Conservation (phyloP, 2,113 vertebrate species). For the Megaceryle maxima region DNA sequence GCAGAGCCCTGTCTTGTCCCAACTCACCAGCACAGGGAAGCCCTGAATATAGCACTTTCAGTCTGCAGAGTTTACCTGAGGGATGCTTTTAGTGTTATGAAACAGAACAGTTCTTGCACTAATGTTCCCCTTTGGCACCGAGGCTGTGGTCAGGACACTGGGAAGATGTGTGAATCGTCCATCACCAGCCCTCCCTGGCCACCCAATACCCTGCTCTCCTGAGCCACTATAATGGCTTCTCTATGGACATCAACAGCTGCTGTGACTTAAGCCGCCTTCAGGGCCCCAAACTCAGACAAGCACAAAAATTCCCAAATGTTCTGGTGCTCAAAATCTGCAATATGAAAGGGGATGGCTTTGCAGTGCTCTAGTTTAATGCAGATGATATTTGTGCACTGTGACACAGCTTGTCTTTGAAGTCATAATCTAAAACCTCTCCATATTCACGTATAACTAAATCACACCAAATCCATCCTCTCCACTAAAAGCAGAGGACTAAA, state of each 20-base stretch:
- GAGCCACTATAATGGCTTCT: not conserved
- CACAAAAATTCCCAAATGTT: not conserved
- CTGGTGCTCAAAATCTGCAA: not conserved
- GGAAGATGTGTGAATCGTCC: not conserved
- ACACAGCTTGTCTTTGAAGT: constrained; percentile 5
- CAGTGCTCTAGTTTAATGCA: not conserved
- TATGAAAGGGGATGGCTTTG: not conserved
- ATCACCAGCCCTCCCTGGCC: not conserved
- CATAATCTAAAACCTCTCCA: constrained; percentile 4
- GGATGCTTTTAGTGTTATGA: accelerated
- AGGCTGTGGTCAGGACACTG: not conserved
- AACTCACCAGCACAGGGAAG: not conserved
- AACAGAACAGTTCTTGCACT: not conserved
- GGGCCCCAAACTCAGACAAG: not conserved
- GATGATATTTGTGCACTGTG: not conserved
- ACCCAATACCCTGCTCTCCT: not conserved
- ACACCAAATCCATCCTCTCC: not conserved
- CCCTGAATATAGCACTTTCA: not conserved
- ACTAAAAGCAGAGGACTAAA: not conserved
- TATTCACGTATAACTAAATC: not conserved
- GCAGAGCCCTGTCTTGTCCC: not conserved
- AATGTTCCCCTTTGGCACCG: not conserved
- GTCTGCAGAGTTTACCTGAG: not conserved
- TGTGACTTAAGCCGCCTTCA: not conserved
- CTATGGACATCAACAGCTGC: not conserved